Base-by-base conservation (phyloP, 1,140 invertebrate species). In the Laupala kohalensis region DNA sequence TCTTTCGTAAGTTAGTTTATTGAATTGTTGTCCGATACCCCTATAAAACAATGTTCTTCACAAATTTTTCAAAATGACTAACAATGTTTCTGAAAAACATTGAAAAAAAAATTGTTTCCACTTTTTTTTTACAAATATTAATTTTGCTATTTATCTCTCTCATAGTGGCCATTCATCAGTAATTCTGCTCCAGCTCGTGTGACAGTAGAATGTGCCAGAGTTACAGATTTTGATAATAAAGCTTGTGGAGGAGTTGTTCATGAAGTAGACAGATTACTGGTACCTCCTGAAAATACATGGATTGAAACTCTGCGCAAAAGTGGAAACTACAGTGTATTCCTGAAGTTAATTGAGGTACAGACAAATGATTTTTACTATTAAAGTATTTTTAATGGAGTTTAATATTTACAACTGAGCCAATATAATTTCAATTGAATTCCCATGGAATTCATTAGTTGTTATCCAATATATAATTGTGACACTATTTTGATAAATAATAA, bases 151-250 rank as follows among this genome's bases (percentile, higher is more conserved):
- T n/a, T 19, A 13, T 53, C 37, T 53, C 67, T 37, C 70, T 76
- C 76, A 64, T 72, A 81, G 80, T 77, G 84, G 67, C 81, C 84
- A 15, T 75, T 86, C 30, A 83, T 85, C 74, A 81, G 78, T 13
- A 82, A 82, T 72, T 77, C 83, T 15, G 79, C 84, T 73, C 83
- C 83, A 71, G 37, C 9, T 53, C 75, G 80, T 25, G 80, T 83
- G 37, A 88, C 87, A 4, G 86, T 86, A 0, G 87, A 89, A 76
- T 90, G 89, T 77, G 86, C 86, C 15, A 78, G 81, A 30, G 74
- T 90, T 0, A 81, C 83, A 1, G 81, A 83, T 69, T 79, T 85
- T 26, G 87, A 90, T 76, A 84, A 85, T 71, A 79, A 85, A 73
- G 85, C 84, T 26, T 89, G 87, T 73, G 86, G 85, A 13, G 86